Percentiles rank a stretch among this genome's conserved stretches.
Evolutionary conservation across 2,113 vertebrate species (phyloP).

Genomic region (Otis tarda): DNA sequence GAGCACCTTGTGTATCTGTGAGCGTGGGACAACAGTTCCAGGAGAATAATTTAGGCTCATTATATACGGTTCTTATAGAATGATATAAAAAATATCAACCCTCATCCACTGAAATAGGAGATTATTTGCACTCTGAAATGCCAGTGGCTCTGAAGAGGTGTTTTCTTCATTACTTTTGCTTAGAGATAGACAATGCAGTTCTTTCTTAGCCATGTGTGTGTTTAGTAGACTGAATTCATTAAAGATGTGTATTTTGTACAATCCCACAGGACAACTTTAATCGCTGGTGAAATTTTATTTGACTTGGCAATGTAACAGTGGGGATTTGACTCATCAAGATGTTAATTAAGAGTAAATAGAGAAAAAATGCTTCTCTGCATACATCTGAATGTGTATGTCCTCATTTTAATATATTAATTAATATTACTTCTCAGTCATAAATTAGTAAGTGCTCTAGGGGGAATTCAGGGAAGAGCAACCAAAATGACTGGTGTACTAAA

Average conservation of each 20-base stretch:
- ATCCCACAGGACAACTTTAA: background rate
- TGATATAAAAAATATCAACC: background rate
- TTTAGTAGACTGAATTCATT: background rate
- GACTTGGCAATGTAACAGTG: background rate
- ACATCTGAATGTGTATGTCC: background rate
- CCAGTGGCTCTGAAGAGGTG: background rate
- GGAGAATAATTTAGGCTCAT: background rate
- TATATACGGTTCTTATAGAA: no score
- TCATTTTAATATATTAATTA: background rate
- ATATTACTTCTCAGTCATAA: background rate
- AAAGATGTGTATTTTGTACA: background rate
- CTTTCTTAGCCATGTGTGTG: background rate
- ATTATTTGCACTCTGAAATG: background rate
- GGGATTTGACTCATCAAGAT: constrained; percentile 50
- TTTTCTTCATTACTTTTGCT: background rate
- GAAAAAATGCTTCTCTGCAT: background rate
- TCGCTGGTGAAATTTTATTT: background rate
- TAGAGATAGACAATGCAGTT: background rate
- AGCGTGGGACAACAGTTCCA: background rate
- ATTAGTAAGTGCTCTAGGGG: background rate
- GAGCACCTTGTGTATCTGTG: background rate
- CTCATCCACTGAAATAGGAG: background rate
- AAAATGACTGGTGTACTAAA: background rate
- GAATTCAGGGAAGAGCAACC: background rate
- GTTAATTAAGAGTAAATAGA: constrained; percentile 25